Evolutionary conservation across 2,888 invertebrate genomes (phyloP).

Genomic region (Lordiphosa fenestrarum): DNA sequence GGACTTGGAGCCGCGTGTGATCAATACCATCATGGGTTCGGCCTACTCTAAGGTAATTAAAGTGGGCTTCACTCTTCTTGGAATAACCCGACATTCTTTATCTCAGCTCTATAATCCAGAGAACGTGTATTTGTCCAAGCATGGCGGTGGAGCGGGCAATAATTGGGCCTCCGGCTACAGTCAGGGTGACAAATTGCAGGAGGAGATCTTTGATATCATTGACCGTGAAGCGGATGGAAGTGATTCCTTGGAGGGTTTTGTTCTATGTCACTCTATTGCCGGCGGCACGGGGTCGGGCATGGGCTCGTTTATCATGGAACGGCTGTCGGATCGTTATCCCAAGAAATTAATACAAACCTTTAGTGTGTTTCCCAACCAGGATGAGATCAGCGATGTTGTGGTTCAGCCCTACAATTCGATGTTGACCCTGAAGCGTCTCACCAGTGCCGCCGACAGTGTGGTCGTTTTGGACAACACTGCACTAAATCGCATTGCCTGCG

Average conservation of each 20-base stretch:
- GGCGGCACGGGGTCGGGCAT: constrained; percentile 99
- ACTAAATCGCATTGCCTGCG: constrained; percentile 95
- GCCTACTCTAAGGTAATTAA: constrained; percentile 90
- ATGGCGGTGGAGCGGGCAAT: constrained; percentile 99
- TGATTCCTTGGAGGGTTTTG: constrained; percentile 99
- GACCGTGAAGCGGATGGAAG: constrained; percentile 99
- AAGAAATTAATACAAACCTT: constrained; percentile 99
- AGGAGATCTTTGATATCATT: constrained; percentile 99
- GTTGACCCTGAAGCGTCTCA: constrained; percentile 94
- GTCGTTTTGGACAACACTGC: constrained; percentile 99
- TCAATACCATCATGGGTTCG: constrained; percentile 97
- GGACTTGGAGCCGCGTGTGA: constrained; percentile 98
- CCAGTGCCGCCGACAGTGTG: constrained; percentile 97
- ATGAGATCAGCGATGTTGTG: constrained; percentile 97
- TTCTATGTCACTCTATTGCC: constrained; percentile 98
- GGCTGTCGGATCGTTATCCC: constrained; percentile 95
- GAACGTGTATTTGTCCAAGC: constrained; percentile 97
- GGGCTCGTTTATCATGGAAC: constrained; percentile 97
- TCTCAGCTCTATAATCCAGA: constrained; percentile 96
- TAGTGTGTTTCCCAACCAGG: constrained; percentile 99
- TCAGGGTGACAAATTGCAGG: constrained; percentile 94
- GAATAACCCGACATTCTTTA: not conserved
- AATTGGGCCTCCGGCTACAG: constrained; percentile 99
- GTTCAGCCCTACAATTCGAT: constrained; percentile 98
- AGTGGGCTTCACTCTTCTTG: too few relatives aligned